A percentile compares a stretch with the other conserved stretches of the same genome.
Evolutionary conservation across 2,113 vertebrate genomes (phyloP).

Genomic region (Catharus minimus): DNA sequence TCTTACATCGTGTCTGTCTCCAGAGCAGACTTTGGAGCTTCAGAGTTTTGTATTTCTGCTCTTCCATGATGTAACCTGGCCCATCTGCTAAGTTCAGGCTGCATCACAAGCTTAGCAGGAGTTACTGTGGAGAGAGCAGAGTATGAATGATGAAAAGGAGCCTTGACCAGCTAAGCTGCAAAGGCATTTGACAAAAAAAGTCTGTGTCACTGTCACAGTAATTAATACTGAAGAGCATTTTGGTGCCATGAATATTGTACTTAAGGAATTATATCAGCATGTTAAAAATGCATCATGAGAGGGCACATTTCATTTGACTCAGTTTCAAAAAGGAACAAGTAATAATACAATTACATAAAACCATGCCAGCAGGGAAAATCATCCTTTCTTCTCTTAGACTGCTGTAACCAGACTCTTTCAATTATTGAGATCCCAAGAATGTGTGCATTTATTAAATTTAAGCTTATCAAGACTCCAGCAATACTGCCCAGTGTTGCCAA

Average conservation of each 20-base stretch:
- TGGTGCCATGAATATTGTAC: conserved; percentile 57
- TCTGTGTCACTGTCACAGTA: conserved; percentile 29
- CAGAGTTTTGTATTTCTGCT: conserved; percentile 20
- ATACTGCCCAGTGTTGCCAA: neutral
- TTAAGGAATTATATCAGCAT: conserved; percentile 56
- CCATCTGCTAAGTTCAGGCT: conserved; percentile 15
- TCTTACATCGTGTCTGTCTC: conserved; percentile 34
- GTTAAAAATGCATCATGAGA: conserved; percentile 60
- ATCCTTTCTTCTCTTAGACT: neutral
- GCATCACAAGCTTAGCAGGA: conserved; percentile 19
- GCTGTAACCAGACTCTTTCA: conserved; percentile 1
- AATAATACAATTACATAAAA: conserved; percentile 27
- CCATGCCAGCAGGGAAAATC: neutral
- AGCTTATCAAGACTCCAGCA: neutral
- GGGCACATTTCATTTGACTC: conserved; percentile 39
- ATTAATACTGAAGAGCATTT: conserved; percentile 54
- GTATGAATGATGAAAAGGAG: conserved; percentile 47
- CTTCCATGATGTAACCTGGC: conserved; percentile 48
- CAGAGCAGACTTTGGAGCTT: neutral
- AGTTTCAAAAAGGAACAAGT: conserved; percentile 36
- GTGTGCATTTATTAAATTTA: neutral
- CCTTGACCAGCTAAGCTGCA: neutral
- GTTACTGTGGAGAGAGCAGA: neutral
- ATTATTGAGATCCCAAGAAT: neutral
- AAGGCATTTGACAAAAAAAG: conserved; percentile 37